A percentile compares a stretch with the other conserved stretches of the same genome.
These are phyloP conservation scores for Bhutanitis thaidina DNA, from an alignment of 2,888 invertebrate species.

Conservation along the genomic window DNA sequence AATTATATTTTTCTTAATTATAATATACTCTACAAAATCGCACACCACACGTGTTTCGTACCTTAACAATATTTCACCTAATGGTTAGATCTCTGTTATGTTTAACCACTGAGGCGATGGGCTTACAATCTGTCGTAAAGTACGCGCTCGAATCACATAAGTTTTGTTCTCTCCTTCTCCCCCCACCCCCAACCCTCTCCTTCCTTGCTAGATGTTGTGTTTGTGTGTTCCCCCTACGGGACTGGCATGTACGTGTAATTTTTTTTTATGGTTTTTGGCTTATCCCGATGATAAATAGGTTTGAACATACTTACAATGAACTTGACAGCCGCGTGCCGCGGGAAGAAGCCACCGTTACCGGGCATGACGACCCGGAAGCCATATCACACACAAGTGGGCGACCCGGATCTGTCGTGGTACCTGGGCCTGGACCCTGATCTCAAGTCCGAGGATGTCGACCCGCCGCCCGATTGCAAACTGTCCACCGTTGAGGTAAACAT, in stretches of 20 bases:
- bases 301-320: constrained; percentile 6
- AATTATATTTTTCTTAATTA: too few species aligned
- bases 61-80: too few species aligned
- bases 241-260: constrained; percentile 1
- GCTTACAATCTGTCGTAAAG: constrained; percentile 15
- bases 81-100: too few species aligned
- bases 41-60: too few species aligned
- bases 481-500: constrained; percentile 59
- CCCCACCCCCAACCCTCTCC: too few species aligned
- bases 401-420: constrained; percentile 69
- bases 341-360: constrained; percentile 54
- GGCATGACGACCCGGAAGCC: constrained; percentile 49
- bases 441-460: constrained; percentile 70
- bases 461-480: constrained; percentile 44
- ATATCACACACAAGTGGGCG: constrained; percentile 60
- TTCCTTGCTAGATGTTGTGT: not conserved
- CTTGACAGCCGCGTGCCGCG: constrained; percentile 37
- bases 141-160: not conserved
- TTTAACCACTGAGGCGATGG: too few species aligned
- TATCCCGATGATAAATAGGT: not conserved
- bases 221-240: too few species aligned
- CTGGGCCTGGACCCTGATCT: constrained; percentile 69
- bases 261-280: constrained; percentile 9
- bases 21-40: too few species aligned
- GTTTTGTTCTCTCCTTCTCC: too few species aligned